A percentile compares a stretch with the other conserved stretches of the same genome.
Evolutionary conservation across 2,113 vertebrate genomes (phyloP).

Genomic region (Chauna torquata): DNA sequence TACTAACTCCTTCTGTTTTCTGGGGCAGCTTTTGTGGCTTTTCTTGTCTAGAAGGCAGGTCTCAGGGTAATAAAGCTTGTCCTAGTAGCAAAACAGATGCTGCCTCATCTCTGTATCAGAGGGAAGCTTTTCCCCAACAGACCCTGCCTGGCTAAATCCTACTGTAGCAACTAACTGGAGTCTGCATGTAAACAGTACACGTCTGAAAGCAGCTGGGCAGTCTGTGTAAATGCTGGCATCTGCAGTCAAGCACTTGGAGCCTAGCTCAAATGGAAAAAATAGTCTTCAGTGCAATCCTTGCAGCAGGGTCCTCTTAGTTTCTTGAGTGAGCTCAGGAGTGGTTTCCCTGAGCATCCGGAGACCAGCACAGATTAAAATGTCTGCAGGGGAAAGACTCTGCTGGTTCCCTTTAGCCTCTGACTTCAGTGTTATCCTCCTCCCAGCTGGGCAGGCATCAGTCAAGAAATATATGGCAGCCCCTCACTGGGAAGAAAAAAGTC

Average conservation of each 20-base stretch:
- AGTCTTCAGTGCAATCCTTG: neutral
- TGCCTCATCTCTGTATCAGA: neutral
- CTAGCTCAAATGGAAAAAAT: neutral
- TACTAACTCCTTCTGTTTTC: neutral
- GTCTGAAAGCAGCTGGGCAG: slow-evolving; percentile 11
- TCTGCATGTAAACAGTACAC: slow-evolving; percentile 7
- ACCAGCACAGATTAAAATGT: neutral
- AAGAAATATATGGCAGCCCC: neutral
- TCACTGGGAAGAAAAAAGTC: neutral
- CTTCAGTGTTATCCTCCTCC: neutral
- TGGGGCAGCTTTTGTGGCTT: neutral
- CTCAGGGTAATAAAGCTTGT: neutral
- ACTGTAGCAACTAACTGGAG: slow-evolving; percentile 30
- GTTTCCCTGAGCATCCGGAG: neutral
- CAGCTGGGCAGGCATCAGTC: neutral
- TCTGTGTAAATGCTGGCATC: slow-evolving; percentile 8
- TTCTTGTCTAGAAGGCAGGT: neutral
- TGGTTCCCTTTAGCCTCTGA: neutral
- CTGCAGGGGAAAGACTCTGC: neutral
- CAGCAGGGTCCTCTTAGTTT: neutral
- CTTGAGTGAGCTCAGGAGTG: neutral
- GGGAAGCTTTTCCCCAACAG: neutral
- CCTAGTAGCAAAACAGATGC: neutral
- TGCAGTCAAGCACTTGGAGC: neutral
- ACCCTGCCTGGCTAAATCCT: neutral